These are phyloP conservation scores for Fistularia commersonii DNA, from an alignment of 2,797 vertebrate genomes.

Conservation along the genomic window DNA sequence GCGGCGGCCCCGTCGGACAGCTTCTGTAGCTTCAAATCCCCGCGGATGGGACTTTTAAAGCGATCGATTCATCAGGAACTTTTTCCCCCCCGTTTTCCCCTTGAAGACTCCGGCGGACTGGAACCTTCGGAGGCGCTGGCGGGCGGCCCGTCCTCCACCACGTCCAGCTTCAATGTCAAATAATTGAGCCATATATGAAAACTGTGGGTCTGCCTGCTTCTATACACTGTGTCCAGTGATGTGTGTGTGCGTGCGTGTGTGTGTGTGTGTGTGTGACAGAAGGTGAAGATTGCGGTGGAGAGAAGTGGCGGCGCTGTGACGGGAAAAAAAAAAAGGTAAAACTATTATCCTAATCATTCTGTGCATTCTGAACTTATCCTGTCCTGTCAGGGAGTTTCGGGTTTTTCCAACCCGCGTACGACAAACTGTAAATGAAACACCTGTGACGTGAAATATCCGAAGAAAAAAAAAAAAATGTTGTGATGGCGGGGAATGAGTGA, in stretches of 20 bases:
- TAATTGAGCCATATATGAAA: constrained; percentile 67
- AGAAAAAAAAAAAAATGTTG: background rate
- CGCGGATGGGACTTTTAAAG: too few species aligned
- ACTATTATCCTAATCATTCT: constrained; percentile 36
- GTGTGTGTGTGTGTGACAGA: constrained; percentile 6
- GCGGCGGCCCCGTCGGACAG: too few species aligned
- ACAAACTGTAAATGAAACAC: constrained; percentile 34
- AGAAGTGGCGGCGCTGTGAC: background rate
- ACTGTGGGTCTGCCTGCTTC: constrained; percentile 62
- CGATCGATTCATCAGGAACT: too few species aligned
- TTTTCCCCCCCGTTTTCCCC: too few species aligned
- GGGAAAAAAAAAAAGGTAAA: background rate
- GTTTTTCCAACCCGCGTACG: constrained; percentile 27
- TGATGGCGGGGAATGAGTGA: constrained; percentile 13
- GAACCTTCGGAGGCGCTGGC: too few species aligned
- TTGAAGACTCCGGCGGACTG: too few species aligned
- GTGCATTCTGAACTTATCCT: constrained; percentile 28
- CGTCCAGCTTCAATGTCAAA: constrained; percentile 53
- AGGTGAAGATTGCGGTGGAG: constrained; percentile 12
- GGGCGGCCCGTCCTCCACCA: too few species aligned
- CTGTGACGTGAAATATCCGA: constrained; percentile 7
- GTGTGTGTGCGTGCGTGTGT: constrained; percentile 13
- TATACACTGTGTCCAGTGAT: constrained; percentile 51
- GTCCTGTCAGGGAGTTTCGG: constrained; percentile 39
- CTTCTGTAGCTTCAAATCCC: too few species aligned